Base-by-base conservation (phyloP, 2,797 vertebrate genomes). In the Tamandua tetradactyla region DNA sequence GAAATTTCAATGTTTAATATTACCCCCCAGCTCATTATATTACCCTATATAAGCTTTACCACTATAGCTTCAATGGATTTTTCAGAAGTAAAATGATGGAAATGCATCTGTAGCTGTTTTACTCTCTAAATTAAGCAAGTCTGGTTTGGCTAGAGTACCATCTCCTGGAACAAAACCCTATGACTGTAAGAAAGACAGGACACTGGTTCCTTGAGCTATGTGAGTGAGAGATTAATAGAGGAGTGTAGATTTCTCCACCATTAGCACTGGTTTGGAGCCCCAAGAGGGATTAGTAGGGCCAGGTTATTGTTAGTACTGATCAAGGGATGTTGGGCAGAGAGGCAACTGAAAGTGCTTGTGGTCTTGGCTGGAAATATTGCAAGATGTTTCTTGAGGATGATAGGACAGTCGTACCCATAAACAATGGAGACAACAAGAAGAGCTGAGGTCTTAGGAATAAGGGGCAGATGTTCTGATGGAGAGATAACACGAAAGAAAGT, bases 131-230 rank as follows among this genome's bases (percentile, higher is more conserved):
- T 99, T 99, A 98, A 97, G 93, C 99, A 99, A 99, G 97, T 99
- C 98, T 4, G 98, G 98, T 83, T 98, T 98, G 92, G 98, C 98
- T 0, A 99, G 98, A 97, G 99, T 99, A 35, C 96, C 95, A 4
- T 98, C 98, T 0, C 98, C 99, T 80, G 99, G 94, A 49, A 99
- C 98, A 92, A 99, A 99, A 5, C 99, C 99, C 98, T 99, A 99
- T 98, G 44, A 98, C 98, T 30, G 99, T 0, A 99, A 97, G 95
- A 99, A 99, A 27, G 99, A 98, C 1, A 98, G 97, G 1, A 99
- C 98, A 1, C 86, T 98, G 2, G 98, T 99, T 55, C 98, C 98
- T 0, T 98, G 99, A 1, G 96, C 96, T 18, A 99, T 25, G 85
- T 99, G 99, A 86, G 98, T 98, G 6, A 55, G 98, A 0, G 98